Evolutionary conservation across 2,888 invertebrate species (phyloP).

Genomic region (Machimus rusticus): DNA sequence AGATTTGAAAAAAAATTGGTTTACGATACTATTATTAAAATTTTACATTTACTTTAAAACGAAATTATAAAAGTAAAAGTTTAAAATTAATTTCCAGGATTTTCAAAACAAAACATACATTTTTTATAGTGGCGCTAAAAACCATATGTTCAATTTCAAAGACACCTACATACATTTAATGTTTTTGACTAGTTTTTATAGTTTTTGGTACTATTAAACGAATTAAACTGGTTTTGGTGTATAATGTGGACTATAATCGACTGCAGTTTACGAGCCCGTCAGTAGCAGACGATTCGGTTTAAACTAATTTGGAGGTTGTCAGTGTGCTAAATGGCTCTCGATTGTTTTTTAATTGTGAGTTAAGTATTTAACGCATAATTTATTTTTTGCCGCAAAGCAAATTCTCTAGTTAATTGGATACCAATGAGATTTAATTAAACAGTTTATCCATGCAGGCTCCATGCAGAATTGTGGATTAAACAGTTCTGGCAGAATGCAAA

Average conservation of each 20-base stretch:
- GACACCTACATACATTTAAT: too few relatives aligned
- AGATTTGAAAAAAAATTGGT: too few relatives aligned
- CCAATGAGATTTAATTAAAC: constrained; percentile 28
- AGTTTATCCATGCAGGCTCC: background rate
- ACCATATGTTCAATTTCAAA: too few relatives aligned
- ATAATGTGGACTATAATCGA: background rate
- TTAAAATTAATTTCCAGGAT: too few relatives aligned
- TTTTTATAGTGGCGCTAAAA: too few relatives aligned
- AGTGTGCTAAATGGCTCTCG: background rate
- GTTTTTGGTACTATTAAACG: background rate
- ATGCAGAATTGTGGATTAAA: background rate
- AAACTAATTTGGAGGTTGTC: background rate
- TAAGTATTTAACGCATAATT: background rate
- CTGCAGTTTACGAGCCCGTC: background rate
- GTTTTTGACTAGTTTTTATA: too few relatives aligned
- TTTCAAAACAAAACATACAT: too few relatives aligned
- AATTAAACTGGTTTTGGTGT: background rate
- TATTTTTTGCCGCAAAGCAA: constrained; percentile 15
- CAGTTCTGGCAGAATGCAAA: background rate
- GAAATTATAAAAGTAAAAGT: too few relatives aligned
- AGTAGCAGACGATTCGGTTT: background rate
- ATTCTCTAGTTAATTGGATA: constrained; percentile 15
- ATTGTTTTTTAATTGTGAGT: constrained; percentile 12
- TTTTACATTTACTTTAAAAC: too few relatives aligned
- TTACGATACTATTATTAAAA: too few relatives aligned